Evolutionary conservation across 2,888 invertebrate species (phyloP).

Genomic region (Falcaria lacertinaria): DNA sequence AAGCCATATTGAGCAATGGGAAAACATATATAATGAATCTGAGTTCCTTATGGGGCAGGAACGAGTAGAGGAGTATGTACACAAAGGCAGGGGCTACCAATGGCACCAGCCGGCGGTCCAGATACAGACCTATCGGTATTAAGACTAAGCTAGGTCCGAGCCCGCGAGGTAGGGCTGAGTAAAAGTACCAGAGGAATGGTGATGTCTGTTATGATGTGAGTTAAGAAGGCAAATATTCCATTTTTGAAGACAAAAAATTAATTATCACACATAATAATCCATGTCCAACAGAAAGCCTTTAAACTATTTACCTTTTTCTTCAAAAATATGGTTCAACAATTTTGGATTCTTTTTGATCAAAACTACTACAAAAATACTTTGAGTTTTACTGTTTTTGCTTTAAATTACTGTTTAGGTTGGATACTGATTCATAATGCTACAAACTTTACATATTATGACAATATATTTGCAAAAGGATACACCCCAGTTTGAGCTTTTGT

Average conservation of each 20-base stretch:
- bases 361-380: no score
- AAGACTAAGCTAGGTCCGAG: slow-evolving; percentile 90
- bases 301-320: no score
- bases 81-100: slow-evolving; percentile 84
- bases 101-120: slow-evolving; percentile 85
- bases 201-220: slow-evolving; percentile 84
- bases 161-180: slow-evolving; percentile 96
- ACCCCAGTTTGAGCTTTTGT: slow-evolving; percentile 97
- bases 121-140: slow-evolving; percentile 86
- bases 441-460: slow-evolving; percentile 1
- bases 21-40: slow-evolving; percentile 98
- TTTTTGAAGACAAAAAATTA: no score
- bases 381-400: no score
- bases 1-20: slow-evolving; percentile 93
- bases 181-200: slow-evolving; percentile 99
- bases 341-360: no score
- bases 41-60: slow-evolving; percentile 98
- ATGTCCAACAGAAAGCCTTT: no score
- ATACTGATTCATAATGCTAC: slow-evolving; percentile 3
- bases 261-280: no score
- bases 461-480: slow-evolving; percentile 89
- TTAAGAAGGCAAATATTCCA: slow-evolving; percentile 40
- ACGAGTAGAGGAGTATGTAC: slow-evolving; percentile 94
- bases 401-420: no score
- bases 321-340: no score